Evolutionary conservation across 2,113 vertebrate species (phyloP).

Genomic region (Anhinga rufa): DNA sequence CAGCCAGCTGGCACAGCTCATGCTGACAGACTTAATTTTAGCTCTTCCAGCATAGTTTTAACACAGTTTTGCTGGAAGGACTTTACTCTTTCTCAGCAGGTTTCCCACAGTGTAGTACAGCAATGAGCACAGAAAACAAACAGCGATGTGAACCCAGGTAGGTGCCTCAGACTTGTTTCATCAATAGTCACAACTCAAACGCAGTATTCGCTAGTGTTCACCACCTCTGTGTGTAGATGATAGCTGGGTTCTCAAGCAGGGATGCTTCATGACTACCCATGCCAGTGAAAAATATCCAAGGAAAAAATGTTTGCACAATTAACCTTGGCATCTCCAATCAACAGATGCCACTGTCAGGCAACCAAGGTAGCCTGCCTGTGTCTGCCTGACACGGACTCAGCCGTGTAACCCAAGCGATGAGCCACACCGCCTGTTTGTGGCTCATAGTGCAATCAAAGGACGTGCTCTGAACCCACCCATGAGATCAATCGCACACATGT

Average conservation of each 20-base stretch:
- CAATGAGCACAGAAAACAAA: background rate
- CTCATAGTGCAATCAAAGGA: background rate
- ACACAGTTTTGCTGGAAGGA: background rate
- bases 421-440: background rate
- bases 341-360: background rate
- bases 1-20: background rate
- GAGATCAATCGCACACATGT: rapidly evolving
- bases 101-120: background rate
- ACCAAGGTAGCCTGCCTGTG: background rate
- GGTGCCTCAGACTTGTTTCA: background rate
- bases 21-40: background rate
- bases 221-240: background rate
- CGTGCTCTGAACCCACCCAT: background rate
- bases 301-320: background rate
- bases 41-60: background rate
- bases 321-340: background rate
- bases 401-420: background rate
- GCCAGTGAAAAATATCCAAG: background rate
- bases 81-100: background rate
- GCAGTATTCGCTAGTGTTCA: background rate
- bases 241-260: background rate
- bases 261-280: background rate
- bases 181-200: background rate
- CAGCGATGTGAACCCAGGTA: background rate
- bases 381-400: background rate